These are phyloP conservation scores for Crenichthys baileyi DNA, from an alignment of 2,797 vertebrate species.

Conservation along the genomic window DNA sequence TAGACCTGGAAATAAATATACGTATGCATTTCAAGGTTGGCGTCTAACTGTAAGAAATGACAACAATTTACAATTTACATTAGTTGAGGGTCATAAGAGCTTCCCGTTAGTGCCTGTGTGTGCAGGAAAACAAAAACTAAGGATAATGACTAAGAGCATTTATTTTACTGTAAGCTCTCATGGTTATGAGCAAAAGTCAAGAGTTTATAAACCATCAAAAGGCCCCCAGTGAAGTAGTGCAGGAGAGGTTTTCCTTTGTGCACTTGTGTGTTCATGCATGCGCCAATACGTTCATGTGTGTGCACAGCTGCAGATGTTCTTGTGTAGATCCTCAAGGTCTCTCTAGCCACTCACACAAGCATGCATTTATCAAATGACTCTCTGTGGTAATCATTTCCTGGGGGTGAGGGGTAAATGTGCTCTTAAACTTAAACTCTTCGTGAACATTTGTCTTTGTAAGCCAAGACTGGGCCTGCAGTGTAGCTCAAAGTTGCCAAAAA, in stretches of 20 bases:
- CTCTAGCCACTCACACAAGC: constrained; percentile 37
- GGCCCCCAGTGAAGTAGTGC: constrained; percentile 31
- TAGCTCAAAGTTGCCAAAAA: constrained; percentile 38
- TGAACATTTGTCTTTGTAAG: constrained; percentile 58
- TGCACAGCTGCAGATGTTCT: background rate
- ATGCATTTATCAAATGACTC: constrained; percentile 62
- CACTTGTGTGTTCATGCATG: constrained; percentile 12
- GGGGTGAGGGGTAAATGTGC: constrained; percentile 64
- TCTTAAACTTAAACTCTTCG: constrained; percentile 61
- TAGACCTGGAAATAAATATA: constrained; percentile 40
- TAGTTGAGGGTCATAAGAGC: constrained; percentile 13
- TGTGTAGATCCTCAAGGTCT: constrained; percentile 61
- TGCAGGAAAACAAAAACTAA: constrained; percentile 7
- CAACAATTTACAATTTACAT: constrained; percentile 47
- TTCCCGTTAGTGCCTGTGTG: background rate
- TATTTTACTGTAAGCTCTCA: constrained; percentile 17
- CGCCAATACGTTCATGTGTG: background rate
- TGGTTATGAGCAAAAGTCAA: constrained; percentile 41
- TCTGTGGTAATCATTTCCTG: constrained; percentile 54
- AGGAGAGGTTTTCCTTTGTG: constrained; percentile 19
- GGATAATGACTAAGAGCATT: constrained; percentile 30
- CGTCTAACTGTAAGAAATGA: constrained; percentile 61
- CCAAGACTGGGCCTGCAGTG: constrained; percentile 46
- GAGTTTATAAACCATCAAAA: constrained; percentile 47
- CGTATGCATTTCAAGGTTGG: constrained; percentile 62